Evolutionary conservation across 2,797 vertebrate species (phyloP).

Genomic region (Cyclura pinguis): DNA sequence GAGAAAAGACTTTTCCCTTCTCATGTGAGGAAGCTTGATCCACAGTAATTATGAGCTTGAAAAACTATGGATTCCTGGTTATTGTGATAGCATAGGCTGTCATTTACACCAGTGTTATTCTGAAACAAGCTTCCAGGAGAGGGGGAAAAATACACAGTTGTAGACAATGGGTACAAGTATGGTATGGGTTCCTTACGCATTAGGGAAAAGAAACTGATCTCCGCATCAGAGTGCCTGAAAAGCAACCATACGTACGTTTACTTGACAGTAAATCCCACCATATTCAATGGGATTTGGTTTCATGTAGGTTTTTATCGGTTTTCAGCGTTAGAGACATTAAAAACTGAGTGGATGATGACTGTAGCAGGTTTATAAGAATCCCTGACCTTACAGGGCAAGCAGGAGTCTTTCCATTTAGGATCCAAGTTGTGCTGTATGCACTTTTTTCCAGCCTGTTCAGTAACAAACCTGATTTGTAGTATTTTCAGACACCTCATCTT

Average conservation of each 20-base stretch:
- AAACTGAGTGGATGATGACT: not conserved
- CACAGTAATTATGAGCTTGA: not conserved
- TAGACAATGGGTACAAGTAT: too few relatives aligned
- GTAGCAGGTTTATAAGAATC: not conserved
- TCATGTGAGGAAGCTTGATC: too few relatives aligned
- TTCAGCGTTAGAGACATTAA: not conserved
- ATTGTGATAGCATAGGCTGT: not conserved
- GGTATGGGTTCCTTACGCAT: too few relatives aligned
- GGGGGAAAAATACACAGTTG: too few relatives aligned
- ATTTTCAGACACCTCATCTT: constrained; percentile 56
- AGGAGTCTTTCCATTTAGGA: not conserved
- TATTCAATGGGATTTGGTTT: not conserved
- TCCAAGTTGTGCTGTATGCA: not conserved
- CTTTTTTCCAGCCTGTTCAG: constrained; percentile 42
- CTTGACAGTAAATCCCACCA: not conserved
- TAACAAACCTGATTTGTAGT: constrained; percentile 67
- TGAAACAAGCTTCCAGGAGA: too few relatives aligned
- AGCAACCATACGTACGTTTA: not conserved
- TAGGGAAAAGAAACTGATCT: too few relatives aligned
- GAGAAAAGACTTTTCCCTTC: not conserved
- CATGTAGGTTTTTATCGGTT: not conserved
- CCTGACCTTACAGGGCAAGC: too few relatives aligned
- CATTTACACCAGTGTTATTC: not conserved
- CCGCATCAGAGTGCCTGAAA: too few relatives aligned
- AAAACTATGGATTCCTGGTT: not conserved